A percentile compares a stretch with the other conserved stretches of the same genome.
Evolutionary conservation across 2,888 invertebrate species (phyloP).

Genomic region (Pollenia angustigena): DNA sequence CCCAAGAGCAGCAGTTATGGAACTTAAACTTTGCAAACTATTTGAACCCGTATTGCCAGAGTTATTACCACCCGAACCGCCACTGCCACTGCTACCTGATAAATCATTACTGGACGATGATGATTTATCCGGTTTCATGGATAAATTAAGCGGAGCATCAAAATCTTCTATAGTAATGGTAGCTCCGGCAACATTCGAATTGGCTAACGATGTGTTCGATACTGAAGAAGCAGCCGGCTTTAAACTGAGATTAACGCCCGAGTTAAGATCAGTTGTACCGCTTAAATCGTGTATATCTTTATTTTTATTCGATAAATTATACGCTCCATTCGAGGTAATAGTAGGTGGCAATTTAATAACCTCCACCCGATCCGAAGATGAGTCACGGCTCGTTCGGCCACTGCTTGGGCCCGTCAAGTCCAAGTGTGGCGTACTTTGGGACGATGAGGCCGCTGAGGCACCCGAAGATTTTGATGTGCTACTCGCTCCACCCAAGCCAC

Average conservation of each 20-base stretch:
- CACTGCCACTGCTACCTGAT: constrained; percentile 72
- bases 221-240: constrained; percentile 77
- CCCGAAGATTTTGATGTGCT: constrained; percentile 68
- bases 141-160: constrained; percentile 93
- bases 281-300: constrained; percentile 82
- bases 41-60: constrained; percentile 77
- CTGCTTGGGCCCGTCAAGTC: constrained; percentile 74
- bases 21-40: constrained; percentile 84
- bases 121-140: constrained; percentile 88
- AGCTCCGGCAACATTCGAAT: constrained; percentile 79
- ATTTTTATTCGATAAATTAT: constrained; percentile 83
- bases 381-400: constrained; percentile 76
- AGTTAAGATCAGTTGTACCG: constrained; percentile 77
- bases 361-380: constrained; percentile 89
- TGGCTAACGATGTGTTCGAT: constrained; percentile 69
- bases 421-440: constrained; percentile 69
- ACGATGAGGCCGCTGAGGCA: constrained; percentile 52
- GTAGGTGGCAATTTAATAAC: constrained; percentile 92
- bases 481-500: constrained; percentile 69
- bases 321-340: constrained; percentile 85
- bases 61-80: constrained; percentile 62
- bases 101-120: constrained; percentile 76
- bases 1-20: constrained; percentile 84
- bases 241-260: constrained; percentile 83
- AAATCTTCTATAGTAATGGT: constrained; percentile 86